phyloP scores from a whole-genome alignment of 2,888 invertebrate species.

The Scaptomyza cyrtandrae region DNA sequence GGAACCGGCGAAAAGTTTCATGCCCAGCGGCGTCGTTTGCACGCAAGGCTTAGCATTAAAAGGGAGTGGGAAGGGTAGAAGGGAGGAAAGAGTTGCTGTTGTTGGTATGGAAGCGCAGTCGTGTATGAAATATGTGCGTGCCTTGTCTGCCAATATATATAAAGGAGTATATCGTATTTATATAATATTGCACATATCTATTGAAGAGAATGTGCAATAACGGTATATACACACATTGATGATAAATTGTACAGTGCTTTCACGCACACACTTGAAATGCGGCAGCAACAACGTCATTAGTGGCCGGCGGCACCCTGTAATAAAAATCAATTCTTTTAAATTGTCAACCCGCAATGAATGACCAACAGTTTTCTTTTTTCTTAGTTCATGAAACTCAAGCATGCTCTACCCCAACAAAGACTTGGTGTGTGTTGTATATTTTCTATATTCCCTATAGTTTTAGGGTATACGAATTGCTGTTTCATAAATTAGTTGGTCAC shows the following conservation, averaged over 20 bases:
- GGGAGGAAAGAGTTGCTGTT: slow-evolving; percentile 9
- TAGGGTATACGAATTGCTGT: background rate
- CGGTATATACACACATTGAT: slow-evolving; percentile 47
- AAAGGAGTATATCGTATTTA: too few relatives aligned
- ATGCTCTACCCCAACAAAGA: slow-evolving; percentile 16
- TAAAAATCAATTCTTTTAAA: slow-evolving; percentile 73
- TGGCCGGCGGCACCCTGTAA: slow-evolving; percentile 47
- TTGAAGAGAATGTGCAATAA: slow-evolving; percentile 25
- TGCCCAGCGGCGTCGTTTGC: slow-evolving; percentile 64
- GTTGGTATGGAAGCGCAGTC: slow-evolving; percentile 22
- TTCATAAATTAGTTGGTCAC: background rate
- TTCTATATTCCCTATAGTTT: background rate
- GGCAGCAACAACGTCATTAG: slow-evolving; percentile 67
- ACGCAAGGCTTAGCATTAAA: slow-evolving; percentile 33
- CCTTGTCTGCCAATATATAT: slow-evolving; percentile 23
- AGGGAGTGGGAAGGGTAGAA: too few relatives aligned
- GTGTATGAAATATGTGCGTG: slow-evolving; percentile 69
- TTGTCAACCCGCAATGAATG: slow-evolving; percentile 49
- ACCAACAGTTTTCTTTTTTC: slow-evolving; percentile 15
- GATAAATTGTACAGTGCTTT: slow-evolving; percentile 57
- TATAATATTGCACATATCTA: slow-evolving; percentile 60
- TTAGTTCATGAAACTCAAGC: slow-evolving; percentile 10
- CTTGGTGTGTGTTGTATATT: slow-evolving; percentile 7
- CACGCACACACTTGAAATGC: slow-evolving; percentile 27
- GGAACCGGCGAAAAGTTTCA: slow-evolving; percentile 54